These are phyloP conservation scores for Lacerta bilineata DNA, from an alignment of 2,797 vertebrate species.

Conservation along the genomic window DNA sequence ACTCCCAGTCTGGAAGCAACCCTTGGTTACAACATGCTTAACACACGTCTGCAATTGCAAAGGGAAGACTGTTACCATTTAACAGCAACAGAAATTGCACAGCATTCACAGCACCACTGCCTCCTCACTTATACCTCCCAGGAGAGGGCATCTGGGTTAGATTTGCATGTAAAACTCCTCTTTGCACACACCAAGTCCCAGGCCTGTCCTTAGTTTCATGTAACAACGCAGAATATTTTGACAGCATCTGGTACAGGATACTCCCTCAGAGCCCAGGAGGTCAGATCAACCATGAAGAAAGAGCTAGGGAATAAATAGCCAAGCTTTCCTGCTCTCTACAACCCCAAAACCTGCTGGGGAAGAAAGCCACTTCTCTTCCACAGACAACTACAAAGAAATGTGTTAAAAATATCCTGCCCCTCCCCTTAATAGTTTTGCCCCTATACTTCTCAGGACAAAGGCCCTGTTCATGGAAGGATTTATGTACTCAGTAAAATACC, in stretches of 20 bases:
- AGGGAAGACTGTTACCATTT: background rate
- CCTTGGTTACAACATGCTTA: background rate
- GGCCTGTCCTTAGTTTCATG: constrained; percentile 54
- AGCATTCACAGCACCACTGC: background rate
- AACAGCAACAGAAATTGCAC: background rate
- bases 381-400: background rate
- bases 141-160: constrained; percentile 58
- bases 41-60: background rate
- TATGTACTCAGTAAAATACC: background rate
- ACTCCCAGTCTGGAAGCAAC: background rate
- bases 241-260: constrained; percentile 51
- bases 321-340: constrained; percentile 10
- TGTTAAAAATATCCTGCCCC: too few species aligned
- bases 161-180: constrained; percentile 65
- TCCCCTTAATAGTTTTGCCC: background rate
- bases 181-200: constrained; percentile 45
- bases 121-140: background rate
- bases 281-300: constrained; percentile 23
- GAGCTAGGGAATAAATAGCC: constrained; percentile 26
- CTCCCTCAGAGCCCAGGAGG: constrained; percentile 50
- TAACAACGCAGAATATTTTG: constrained; percentile 59
- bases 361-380: background rate
- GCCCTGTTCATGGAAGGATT: background rate
- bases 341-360: background rate
- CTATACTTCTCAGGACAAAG: background rate